These are phyloP conservation scores for Phortica variegata DNA, from an alignment of 1,140 invertebrate species.

Conservation along the genomic window DNA sequence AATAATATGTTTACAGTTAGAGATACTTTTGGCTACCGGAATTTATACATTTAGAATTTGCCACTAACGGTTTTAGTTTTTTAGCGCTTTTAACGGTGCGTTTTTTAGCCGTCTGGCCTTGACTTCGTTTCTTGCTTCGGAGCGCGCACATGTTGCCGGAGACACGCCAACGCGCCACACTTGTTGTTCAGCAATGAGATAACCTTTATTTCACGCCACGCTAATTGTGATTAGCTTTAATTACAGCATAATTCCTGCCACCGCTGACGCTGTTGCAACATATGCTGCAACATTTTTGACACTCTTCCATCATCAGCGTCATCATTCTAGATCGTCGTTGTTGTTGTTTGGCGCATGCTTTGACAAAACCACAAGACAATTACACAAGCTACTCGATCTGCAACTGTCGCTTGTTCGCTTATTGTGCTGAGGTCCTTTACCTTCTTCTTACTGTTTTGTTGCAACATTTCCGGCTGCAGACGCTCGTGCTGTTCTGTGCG, in stretches of 20 bases:
- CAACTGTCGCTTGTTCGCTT: no score
- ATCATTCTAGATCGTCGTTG: no score
- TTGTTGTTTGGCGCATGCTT: no score
- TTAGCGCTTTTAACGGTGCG: neutral
- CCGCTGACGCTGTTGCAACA: no score
- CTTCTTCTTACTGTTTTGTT: constrained; percentile 19
- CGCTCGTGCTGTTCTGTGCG: constrained; percentile 22
- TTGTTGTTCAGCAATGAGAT: no score
- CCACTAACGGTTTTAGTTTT: constrained; percentile 30
- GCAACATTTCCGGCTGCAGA: no score
- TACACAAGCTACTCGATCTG: no score
- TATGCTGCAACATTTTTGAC: constrained; percentile 34
- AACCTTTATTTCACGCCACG: constrained; percentile 26
- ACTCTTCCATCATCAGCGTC: no score
- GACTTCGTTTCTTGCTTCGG: constrained; percentile 10
- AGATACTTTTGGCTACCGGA: neutral
- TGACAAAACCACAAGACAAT: no score
- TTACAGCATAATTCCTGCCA: constrained; percentile 21
- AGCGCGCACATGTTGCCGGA: constrained; percentile 14
- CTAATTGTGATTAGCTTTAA: constrained; percentile 12
- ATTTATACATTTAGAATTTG: no score
- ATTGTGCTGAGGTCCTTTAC: constrained; percentile 17
- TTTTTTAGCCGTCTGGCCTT: constrained; percentile 27
- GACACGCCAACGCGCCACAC: no score
- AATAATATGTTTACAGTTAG: constrained; percentile 8